A percentile compares a stretch with the other conserved stretches of the same genome.
Conservation (phyloP, 2,888 invertebrate species). For the Parnassius apollo region DNA sequence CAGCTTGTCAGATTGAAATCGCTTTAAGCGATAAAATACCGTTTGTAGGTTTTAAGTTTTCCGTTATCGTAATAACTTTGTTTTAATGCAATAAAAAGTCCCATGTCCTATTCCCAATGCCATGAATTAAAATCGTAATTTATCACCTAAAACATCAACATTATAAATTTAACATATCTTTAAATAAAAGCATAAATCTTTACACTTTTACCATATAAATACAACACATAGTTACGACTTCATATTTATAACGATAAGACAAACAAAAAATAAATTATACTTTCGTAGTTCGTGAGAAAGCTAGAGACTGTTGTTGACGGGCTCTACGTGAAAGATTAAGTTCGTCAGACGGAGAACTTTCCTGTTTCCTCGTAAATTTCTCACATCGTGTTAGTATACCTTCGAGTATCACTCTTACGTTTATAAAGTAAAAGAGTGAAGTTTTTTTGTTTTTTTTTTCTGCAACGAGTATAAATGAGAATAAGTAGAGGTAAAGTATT, state of each 20-base stretch:
- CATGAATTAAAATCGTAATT: no score
- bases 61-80: no score
- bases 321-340: slow-evolving; percentile 13
- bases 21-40: no score
- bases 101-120: no score
- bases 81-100: no score
- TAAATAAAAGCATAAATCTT: neutral
- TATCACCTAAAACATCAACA: no score
- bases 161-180: no score
- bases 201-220: neutral
- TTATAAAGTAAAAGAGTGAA: neutral
- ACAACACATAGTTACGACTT: slow-evolving; percentile 4
- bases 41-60: no score
- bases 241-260: slow-evolving; percentile 11
- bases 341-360: neutral
- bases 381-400: neutral
- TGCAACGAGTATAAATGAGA: no score
- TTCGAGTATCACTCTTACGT: neutral
- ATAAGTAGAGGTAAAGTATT: no score
- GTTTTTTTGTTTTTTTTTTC: no score
- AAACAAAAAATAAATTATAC: neutral
- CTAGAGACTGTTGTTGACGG: neutral
- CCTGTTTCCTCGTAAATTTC: slow-evolving; percentile 1
- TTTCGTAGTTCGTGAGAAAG: slow-evolving; percentile 4
- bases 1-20: no score